Base-by-base conservation (phyloP, 2,888 invertebrate species). In the Biston stratarius region DNA sequence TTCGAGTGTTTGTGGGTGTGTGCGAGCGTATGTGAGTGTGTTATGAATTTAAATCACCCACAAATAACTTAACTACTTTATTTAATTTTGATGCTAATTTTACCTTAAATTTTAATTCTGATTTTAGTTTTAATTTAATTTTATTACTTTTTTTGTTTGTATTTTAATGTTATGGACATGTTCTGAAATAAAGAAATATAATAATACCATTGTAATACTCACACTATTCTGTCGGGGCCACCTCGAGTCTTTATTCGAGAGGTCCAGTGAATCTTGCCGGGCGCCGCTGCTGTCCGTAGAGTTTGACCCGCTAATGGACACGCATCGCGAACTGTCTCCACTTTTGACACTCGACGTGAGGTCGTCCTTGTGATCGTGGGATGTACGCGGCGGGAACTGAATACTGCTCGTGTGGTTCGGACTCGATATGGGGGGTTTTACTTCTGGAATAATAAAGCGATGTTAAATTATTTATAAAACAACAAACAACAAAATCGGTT, bases 181-280 rank as follows among this genome's bases (percentile, higher is more conserved):
- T n/a, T n/a, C n/a, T n/a, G n/a, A n/a, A n/a, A n/a, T n/a, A n/a
- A n/a, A n/a, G n/a, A 47, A 6, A 7, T 2, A 47, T 14, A 14
- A 6, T 14, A 11, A 42, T 42, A 11, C 6, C 2, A 9, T 11
- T 44, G 24, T 24, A n/a, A 34, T 71, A 94, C 96, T 92, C 89
- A 96, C 96, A 77, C 97, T 97, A 84, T 97, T 97, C 86, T 97
- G 97, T 34, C 97, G 85, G 5, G 97, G 97, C 97, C 97, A 97
- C 63, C 91, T 86, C 77, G 85, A 86, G 90, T 78, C 88, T 81
- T 94, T 81, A 86, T 86, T 74, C 87, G 82, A 69, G 11, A 84
- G 80, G 75, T 94, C 92, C 0, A 88, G 81, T 6, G 92, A 90
- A 82, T 91, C 92, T 0, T 83, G 86, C 36, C 91, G 82, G 42